These are phyloP conservation scores for Butastur rufipennis DNA, from an alignment of 2,113 vertebrate species.

Conservation along the genomic window DNA sequence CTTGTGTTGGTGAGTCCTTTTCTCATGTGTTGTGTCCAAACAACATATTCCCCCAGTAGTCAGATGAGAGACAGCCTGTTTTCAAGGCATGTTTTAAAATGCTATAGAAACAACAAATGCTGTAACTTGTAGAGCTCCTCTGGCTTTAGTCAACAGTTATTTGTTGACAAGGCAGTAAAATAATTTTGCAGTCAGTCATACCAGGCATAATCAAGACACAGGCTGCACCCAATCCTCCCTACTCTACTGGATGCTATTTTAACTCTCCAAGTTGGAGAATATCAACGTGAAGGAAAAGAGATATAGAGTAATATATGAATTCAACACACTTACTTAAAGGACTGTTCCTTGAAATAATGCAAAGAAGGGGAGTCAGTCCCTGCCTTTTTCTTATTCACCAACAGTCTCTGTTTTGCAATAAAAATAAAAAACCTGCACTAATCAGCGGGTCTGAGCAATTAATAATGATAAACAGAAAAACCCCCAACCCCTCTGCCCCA, in stretches of 20 bases:
- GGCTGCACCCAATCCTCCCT: not conserved
- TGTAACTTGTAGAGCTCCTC: too few relatives aligned
- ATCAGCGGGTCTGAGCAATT: not conserved
- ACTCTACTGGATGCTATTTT: not conserved
- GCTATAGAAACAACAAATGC: not conserved
- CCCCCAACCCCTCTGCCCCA: not conserved
- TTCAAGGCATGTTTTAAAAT: not conserved
- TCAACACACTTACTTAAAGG: not conserved
- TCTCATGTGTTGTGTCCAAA: not conserved
- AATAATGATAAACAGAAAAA: not conserved
- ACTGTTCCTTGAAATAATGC: not conserved
- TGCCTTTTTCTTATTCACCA: not conserved
- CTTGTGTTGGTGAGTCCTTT: too few relatives aligned
- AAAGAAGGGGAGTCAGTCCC: not conserved
- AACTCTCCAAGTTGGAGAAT: accelerated
- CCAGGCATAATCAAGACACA: too few relatives aligned
- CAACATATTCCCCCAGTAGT: too few relatives aligned
- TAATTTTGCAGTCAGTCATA: accelerated
- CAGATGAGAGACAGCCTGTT: not conserved
- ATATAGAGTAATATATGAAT: not conserved
- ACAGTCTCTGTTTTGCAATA: too few relatives aligned
- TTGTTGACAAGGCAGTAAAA: too few relatives aligned
- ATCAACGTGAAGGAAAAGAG: not conserved
- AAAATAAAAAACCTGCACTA: not conserved
- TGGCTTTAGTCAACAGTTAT: not conserved